These are phyloP conservation scores for Cotesia vestalis DNA, from an alignment of 1,140 invertebrate species.

Conservation along the genomic window DNA sequence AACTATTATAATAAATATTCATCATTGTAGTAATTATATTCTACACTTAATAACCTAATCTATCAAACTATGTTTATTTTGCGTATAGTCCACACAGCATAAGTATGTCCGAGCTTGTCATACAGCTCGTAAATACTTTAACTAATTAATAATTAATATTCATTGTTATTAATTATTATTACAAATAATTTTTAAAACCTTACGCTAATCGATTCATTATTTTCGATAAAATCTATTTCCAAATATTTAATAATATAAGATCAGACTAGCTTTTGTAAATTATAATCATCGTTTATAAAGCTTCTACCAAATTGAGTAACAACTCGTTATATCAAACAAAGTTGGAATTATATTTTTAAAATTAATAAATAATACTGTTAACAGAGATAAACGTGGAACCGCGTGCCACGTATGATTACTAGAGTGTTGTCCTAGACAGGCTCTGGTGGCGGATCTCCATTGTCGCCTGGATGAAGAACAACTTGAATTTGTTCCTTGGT, in stretches of 20 bases:
- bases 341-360: no score
- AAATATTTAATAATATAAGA: no score
- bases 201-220: neutral
- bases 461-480: conserved; percentile 51
- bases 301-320: no score
- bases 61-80: conserved; percentile 34
- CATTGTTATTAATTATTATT: neutral
- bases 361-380: conserved; percentile 39
- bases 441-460: conserved; percentile 56
- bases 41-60: neutral
- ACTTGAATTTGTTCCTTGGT: conserved; percentile 59
- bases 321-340: no score
- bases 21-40: neutral
- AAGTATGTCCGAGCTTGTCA: neutral
- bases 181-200: neutral
- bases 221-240: no score
- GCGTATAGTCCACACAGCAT: conserved; percentile 60
- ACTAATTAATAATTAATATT: neutral
- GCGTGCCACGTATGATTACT: conserved; percentile 58
- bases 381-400: conserved; percentile 62
- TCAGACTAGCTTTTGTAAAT: no score
- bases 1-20: conserved; percentile 6
- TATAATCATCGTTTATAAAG: no score
- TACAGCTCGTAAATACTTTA: neutral
- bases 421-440: conserved; percentile 61